Base-by-base conservation (phyloP, 1,140 invertebrate species). In the Nilaparvata lugens region DNA sequence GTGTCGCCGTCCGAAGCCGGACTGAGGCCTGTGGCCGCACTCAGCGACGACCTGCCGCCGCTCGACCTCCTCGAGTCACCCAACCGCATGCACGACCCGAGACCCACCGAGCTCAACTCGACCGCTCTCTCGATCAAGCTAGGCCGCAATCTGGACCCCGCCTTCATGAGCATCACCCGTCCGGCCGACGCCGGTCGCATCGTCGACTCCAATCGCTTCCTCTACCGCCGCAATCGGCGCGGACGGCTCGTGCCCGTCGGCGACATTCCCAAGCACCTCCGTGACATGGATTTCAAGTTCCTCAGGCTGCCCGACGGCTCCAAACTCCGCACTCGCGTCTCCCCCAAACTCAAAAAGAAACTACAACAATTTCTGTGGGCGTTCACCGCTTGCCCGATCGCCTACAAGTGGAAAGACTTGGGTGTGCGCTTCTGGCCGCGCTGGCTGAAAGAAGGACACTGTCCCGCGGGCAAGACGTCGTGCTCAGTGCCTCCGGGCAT, bases 401-500 rank as follows among this genome's bases (percentile, higher is more conserved):
- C 62, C 3, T 75, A 78, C 61, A 67, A 72, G 48, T 83, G 81
- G 81, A 77, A 75, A 63, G 79, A 82, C 62, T 67, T 83, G 14
- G 80, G 81, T 0, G 63, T 75, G 2, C 68, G 80, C 28, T 83
- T 82, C 69, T 83, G 81, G 81, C 81, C 81, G 0, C 68, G 79
- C 14, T 83, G 79, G 78, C 73, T 83, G 28, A 73, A 74, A 59
- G 76, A 80, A 63, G 81, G 81, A 0, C 66, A 68, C 21, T 81
- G 80, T 67, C 66, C 71, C 48, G 58, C 57, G 14, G 62, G 66
- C 1, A 71, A 73, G 4, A 66, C 72, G 9, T 79, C 79, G n/a
- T 83, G 81, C 63, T 82, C 80, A 7, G 74, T 83, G 38, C 81
- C 81, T 0, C 73, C 78, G 0, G 81, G 81, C 7, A 82, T 83